Conservation (phyloP, 2,797 vertebrate genomes). For the Leptatherina wallacei region DNA sequence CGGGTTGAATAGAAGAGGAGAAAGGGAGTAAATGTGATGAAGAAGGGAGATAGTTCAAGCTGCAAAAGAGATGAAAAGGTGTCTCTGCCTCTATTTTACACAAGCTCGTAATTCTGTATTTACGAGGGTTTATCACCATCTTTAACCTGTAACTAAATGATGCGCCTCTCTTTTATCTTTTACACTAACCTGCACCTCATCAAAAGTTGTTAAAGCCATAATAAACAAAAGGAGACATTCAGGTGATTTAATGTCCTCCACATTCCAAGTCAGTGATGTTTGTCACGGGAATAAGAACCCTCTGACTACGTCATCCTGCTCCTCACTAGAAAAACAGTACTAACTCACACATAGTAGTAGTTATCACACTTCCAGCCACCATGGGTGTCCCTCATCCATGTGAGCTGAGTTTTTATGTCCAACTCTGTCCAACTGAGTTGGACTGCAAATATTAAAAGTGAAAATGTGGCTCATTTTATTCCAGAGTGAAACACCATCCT, state of each 20-base stretch:
- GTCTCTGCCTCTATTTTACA: conserved; percentile 4
- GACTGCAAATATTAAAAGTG: neutral
- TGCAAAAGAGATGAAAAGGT: conserved; percentile 26
- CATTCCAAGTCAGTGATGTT: neutral
- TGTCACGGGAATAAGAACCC: neutral
- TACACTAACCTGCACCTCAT: neutral
- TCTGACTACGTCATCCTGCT: neutral
- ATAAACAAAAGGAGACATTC: neutral
- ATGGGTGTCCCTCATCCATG: neutral
- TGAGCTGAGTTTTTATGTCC: neutral
- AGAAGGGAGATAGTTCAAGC: conserved; percentile 30
- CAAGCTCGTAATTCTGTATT: conserved; percentile 8
- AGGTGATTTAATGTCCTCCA: neutral
- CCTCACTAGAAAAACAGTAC: neutral
- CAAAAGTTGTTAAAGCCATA: neutral
- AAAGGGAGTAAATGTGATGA: conserved; percentile 23
- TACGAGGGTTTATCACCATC: neutral
- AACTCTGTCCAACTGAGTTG: too few relatives aligned
- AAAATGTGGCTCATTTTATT: too few relatives aligned
- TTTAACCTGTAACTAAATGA: conserved; percentile 12
- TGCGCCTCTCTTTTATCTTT: neutral
- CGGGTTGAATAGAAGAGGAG: conserved; percentile 15
- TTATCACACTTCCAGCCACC: neutral
- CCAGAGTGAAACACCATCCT: too few relatives aligned
- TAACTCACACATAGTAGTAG: neutral